Conservation (phyloP, 1,140 invertebrate genomes). For the Asbolus verrucosus region DNA sequence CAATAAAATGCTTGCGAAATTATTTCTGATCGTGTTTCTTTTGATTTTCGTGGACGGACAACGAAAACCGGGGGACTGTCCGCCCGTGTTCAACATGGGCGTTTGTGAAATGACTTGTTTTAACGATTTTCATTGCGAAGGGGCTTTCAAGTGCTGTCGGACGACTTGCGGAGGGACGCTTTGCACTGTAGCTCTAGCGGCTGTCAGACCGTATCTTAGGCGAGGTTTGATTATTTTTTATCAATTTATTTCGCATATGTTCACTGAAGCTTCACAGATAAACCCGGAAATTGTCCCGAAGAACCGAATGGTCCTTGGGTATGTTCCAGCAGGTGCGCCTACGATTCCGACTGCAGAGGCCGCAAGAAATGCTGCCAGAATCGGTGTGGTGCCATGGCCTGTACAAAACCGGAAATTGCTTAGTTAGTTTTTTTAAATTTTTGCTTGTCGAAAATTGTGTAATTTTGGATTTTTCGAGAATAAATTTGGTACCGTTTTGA, state of each 20-base stretch:
- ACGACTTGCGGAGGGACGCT: slow-evolving; percentile 47
- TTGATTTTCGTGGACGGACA: not conserved
- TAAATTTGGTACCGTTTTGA: not conserved
- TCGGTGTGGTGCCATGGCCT: slow-evolving; percentile 71
- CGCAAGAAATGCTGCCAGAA: slow-evolving; percentile 72
- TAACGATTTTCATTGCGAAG: slow-evolving; percentile 42
- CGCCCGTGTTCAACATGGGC: slow-evolving; percentile 16
- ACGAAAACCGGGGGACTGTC: slow-evolving; percentile 46
- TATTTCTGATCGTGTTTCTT: not conserved
- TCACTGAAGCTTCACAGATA: slow-evolving; percentile 4
- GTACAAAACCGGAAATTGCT: slow-evolving; percentile 67
- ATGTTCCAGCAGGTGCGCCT: slow-evolving; percentile 70
- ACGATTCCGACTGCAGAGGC: slow-evolving; percentile 70
- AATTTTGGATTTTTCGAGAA: not conserved
- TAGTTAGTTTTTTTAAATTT: not conserved
- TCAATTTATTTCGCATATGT: no score
- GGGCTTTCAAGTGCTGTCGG: slow-evolving; percentile 45
- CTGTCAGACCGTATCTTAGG: not conserved
- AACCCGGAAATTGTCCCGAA: slow-evolving; percentile 8
- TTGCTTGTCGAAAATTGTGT: not conserved
- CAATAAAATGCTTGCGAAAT: not conserved
- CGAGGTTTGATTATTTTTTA: not conserved
- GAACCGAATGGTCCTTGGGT: slow-evolving; percentile 70
- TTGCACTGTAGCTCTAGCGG: slow-evolving; percentile 35
- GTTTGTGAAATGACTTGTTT: slow-evolving; percentile 40